phyloP scores from a whole-genome alignment of 2,113 vertebrate genomes.

The zebrafish (Danio rerio) region GRCz12tu NC_133198.1:44526001-44526500 shows the following conservation, averaged over 20 bases:
- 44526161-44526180: too few relatives aligned
- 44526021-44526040: background rate
- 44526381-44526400: background rate
- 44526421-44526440: background rate
- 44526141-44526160: too few relatives aligned
- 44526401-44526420: background rate
- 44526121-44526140: too few relatives aligned
- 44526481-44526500: background rate
- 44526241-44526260: background rate
- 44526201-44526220: background rate
- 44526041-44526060: background rate
- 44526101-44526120: too few relatives aligned
- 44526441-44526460: slow-evolving; percentile 2
- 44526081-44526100: background rate
- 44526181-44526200: too few relatives aligned
- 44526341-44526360: background rate
- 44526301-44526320: background rate
- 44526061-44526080: background rate
- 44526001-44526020: background rate
- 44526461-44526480: background rate
- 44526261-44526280: background rate
- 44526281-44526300: too few relatives aligned
- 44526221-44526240: background rate
- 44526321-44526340: background rate
- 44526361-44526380: background rate